Percentiles rank a stretch among this genome's conserved stretches.
phyloP scores from a whole-genome alignment of 1,140 invertebrate species.

The Trissolcus basalis region DNA sequence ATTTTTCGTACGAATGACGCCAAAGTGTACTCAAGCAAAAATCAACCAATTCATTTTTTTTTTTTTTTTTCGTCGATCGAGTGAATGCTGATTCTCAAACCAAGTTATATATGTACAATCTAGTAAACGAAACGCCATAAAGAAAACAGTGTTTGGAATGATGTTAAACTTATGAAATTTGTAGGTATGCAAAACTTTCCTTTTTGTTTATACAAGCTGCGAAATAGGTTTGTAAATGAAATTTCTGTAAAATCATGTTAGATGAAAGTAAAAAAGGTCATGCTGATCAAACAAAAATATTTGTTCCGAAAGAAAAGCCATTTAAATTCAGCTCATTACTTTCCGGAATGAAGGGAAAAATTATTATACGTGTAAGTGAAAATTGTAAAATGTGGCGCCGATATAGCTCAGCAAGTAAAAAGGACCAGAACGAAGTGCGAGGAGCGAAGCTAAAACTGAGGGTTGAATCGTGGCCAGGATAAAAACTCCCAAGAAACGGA shows the following conservation, averaged over 20 bases:
- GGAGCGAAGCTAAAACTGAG: conserved; percentile 22
- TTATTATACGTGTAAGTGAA: conserved; percentile 32
- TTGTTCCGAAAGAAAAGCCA: conserved; percentile 1
- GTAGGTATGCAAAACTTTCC: no score
- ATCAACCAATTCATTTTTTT: neutral
- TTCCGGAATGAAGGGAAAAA: conserved; percentile 31
- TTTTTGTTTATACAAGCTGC: no score
- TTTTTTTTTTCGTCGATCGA: no score
- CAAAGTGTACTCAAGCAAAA: neutral
- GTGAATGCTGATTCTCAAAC: no score
- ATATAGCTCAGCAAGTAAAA: conserved; percentile 21
- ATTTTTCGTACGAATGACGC: neutral
- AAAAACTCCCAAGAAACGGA: conserved; percentile 50
- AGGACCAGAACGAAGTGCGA: conserved; percentile 10
- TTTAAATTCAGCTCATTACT: conserved; percentile 14
- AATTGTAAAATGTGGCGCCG: conserved; percentile 32
- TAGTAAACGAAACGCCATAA: no score
- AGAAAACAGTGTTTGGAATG: no score
- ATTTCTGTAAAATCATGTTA: no score
- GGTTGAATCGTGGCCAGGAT: conserved; percentile 47
- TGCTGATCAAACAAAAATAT: neutral
- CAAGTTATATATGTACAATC: no score
- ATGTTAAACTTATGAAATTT: no score
- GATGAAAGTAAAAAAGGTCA: no score
- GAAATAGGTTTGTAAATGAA: no score